Evolutionary conservation across 2,797 vertebrate species (phyloP), one percentile per base, ranked within the genome.

Genomic region (Labroides dimidiatus): DNA sequence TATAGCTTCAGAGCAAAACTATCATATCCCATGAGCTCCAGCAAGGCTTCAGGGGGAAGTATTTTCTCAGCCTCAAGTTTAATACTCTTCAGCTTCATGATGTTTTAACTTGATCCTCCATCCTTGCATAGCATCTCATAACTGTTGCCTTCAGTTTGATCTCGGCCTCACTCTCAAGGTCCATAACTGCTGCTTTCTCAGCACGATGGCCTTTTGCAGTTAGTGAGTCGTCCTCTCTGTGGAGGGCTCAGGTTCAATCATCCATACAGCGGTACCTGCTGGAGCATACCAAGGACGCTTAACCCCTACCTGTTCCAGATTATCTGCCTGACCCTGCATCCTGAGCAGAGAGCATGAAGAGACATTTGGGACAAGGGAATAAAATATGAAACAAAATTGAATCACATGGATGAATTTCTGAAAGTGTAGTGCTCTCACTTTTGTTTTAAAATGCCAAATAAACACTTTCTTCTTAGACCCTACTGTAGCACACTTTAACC

Each of bases 231-330:
- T 69, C 63, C 63, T 64, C 57, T 33, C 53, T 57, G 66, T 4
- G 66, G 48, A 77, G 67, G 77, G 57, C 77, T 77, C 44, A 19
- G 64, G 59, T 80, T 82, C 81, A 88, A 70, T 86, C 84, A 81
- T 64, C 74, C 87, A 80, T 68, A 63, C 54, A 59, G 72, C 50
- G 42, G 57, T 65, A 80, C 20, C 67, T 58, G 62, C 67, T 55
- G 80, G 72, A 69, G 87, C 82, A 88, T 72, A 75, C 69, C 69
- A 75, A 77, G 78, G 81, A 78, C 60, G 63, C 69, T 81, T 88
- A 85, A 84, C 79, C 81, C 72, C 64, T 75, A 59, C 55, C 36
- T 53, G 43, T 47, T 65, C 15, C 49, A 79, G 57, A 80, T 70
- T 53, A 75, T 78, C 65, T 49, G 24, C 17, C 57, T 80, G 69